Conservation (phyloP, 2,888 invertebrate species). For the Nipponacmea schrenckii region DNA sequence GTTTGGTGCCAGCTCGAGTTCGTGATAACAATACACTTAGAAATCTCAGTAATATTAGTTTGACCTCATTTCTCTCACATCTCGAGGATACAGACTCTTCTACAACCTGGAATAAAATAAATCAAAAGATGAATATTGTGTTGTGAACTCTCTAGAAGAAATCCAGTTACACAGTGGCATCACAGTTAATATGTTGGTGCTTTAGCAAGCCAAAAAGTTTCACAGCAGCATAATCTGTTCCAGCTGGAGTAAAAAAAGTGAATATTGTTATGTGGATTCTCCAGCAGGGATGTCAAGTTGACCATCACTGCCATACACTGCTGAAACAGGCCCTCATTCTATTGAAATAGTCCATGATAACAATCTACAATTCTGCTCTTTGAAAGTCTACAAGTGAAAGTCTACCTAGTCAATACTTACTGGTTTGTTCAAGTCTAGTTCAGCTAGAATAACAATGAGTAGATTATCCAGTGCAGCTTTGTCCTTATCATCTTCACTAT, state of each 20-base stretch:
- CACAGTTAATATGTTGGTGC: not conserved
- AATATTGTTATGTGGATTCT: no score
- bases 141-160: constrained; percentile 64
- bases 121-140: not conserved
- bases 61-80: constrained; percentile 75
- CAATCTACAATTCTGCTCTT: no score
- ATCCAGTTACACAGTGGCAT: constrained; percentile 58
- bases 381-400: no score
- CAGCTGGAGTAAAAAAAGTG: no score
- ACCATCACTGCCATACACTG: no score
- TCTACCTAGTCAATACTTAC: constrained; percentile 13
- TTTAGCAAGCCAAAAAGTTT: not conserved
- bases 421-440: constrained; percentile 60
- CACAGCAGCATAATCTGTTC: no score
- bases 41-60: constrained; percentile 86
- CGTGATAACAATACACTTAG: constrained; percentile 75
- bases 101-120: constrained; percentile 65
- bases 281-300: no score
- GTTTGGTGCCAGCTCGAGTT: constrained; percentile 60
- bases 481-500: constrained; percentile 86
- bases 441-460: constrained; percentile 76
- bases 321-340: no score
- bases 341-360: no score
- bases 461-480: constrained; percentile 81
- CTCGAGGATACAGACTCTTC: constrained; percentile 25